A percentile compares a stretch with the other conserved stretches of the same genome.
Evolutionary conservation across 2,797 vertebrate species (phyloP).

Genomic region (Pyrocephalus nanus): DNA sequence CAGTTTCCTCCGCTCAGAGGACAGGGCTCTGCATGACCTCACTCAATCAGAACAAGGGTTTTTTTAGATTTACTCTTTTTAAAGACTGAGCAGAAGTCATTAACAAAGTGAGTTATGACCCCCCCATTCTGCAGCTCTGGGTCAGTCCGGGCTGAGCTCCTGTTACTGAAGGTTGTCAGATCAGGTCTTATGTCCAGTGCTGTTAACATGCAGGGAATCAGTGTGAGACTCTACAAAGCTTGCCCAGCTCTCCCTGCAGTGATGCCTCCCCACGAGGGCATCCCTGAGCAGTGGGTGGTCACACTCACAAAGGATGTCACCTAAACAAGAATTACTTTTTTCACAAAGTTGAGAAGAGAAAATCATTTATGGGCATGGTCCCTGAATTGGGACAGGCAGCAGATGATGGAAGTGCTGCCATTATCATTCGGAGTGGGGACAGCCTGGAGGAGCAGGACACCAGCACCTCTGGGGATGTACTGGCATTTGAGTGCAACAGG

Average conservation of each 20-base stretch:
- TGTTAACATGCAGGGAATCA: neutral
- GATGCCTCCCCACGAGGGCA: neutral
- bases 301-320: rapidly evolving
- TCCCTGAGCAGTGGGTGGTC: neutral
- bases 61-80: neutral
- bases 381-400: rapidly evolving
- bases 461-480: rapidly evolving
- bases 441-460: rapidly evolving
- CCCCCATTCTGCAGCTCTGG: neutral
- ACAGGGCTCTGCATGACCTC: neutral
- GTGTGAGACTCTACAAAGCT: neutral
- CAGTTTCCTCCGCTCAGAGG: neutral
- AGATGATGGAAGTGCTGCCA: neutral
- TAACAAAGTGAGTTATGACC: neutral
- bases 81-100: neutral
- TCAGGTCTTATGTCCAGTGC: neutral
- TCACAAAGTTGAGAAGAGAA: neutral
- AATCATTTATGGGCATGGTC: neutral
- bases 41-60: neutral
- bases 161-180: neutral
- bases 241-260: rapidly evolving
- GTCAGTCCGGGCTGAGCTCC: neutral
- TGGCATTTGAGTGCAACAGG: neutral
- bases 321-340: neutral
- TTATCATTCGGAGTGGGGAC: neutral